Evolutionary conservation across 2,113 vertebrate genomes (phyloP).

Genomic region (Chaetodon auriga): DNA sequence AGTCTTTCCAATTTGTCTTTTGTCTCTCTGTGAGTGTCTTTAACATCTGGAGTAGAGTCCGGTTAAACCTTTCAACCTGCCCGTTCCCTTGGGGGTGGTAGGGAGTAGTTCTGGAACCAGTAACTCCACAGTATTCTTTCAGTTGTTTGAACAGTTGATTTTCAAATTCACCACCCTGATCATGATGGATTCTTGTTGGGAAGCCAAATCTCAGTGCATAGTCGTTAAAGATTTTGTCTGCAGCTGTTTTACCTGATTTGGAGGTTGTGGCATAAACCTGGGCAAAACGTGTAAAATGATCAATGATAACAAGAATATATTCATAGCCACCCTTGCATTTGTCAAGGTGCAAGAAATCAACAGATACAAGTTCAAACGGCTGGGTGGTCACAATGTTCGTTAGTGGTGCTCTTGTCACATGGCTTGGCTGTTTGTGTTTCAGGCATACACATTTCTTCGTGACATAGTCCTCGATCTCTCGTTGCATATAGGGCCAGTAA

Average conservation of each 20-base stretch:
- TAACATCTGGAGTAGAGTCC: neutral
- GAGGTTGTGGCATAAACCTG: too few relatives aligned
- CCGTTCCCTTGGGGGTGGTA: too few relatives aligned
- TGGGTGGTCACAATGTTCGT: conserved; percentile 8
- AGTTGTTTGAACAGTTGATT: neutral
- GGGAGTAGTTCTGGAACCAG: neutral
- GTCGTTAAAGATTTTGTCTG: too few relatives aligned
- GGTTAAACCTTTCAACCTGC: too few relatives aligned
- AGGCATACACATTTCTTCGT: neutral
- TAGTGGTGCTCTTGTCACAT: neutral
- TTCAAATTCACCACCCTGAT: too few relatives aligned
- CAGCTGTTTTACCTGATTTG: too few relatives aligned
- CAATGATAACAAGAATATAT: neutral
- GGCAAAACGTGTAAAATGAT: conserved; percentile 8
- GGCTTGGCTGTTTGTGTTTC: conserved; percentile 6
- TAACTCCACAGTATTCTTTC: neutral
- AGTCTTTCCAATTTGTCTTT: too few relatives aligned
- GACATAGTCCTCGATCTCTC: too few relatives aligned
- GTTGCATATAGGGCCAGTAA: too few relatives aligned
- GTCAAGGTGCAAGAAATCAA: conserved; percentile 17
- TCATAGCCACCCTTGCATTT: conserved; percentile 1
- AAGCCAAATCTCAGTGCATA: too few relatives aligned
- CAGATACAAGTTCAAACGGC: conserved; percentile 22
- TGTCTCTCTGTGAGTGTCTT: too few relatives aligned
- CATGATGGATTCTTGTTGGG: too few relatives aligned